Conservation (phyloP, 2,113 vertebrate genomes). For the Melierax canorus region DNA sequence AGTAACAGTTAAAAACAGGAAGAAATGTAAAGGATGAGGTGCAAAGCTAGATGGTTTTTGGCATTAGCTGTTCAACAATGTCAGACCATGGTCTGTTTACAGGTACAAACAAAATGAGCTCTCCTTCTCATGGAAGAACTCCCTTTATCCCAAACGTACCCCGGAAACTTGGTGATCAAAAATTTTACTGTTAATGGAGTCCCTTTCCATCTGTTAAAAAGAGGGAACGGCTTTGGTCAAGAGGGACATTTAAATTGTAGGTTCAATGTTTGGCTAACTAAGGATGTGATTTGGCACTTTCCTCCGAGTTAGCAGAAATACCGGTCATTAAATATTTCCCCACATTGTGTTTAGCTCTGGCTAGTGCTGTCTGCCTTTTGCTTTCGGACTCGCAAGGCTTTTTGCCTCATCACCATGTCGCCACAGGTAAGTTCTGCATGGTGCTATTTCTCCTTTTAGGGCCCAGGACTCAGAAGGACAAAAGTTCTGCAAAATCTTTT, state of each 20-base stretch:
- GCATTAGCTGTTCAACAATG: conserved; percentile 2
- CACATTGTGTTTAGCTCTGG: background rate
- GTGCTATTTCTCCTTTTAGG: background rate
- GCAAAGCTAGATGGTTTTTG: conserved; percentile 30
- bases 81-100: conserved; percentile 20
- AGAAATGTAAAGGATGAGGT: conserved; percentile 47
- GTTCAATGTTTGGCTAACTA: background rate
- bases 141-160: background rate
- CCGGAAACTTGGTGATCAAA: conserved; percentile 14
- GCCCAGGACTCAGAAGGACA: background rate
- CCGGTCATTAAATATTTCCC: background rate
- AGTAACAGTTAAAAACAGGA: conserved; percentile 59
- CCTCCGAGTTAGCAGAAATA: background rate
- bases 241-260: background rate
- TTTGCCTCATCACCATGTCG: background rate
- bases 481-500: background rate
- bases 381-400: background rate
- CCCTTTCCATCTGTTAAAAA: conserved; percentile 20
- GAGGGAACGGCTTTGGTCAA: background rate
- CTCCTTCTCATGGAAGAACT: background rate
- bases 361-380: background rate
- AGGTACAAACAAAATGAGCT: conserved; percentile 7
- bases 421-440: background rate
- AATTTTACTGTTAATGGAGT: background rate
- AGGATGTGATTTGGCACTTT: background rate